A percentile compares a stretch with the other conserved stretches of the same genome.
Conservation (phyloP, 2,888 invertebrate species). For the Asteroscopus sphinx region DNA sequence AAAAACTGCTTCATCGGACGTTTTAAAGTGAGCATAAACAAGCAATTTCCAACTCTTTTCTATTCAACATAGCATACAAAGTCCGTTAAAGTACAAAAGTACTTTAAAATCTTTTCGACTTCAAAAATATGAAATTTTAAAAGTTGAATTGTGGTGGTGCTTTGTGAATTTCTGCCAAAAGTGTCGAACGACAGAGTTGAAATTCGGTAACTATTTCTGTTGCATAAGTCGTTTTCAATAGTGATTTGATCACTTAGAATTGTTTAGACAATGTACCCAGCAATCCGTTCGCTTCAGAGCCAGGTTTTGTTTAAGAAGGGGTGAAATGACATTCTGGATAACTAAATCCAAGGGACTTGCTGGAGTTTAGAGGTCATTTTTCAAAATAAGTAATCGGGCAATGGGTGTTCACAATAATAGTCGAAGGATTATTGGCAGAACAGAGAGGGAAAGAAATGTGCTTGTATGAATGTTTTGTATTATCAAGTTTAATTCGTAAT, state of each 20-base stretch:
- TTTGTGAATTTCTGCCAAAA: slow-evolving; percentile 31
- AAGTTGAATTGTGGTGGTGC: slow-evolving; percentile 66
- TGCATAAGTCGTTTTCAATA: slow-evolving; percentile 62
- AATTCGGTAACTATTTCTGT: slow-evolving; percentile 37
- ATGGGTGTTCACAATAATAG: slow-evolving; percentile 43
- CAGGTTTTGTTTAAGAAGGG: slow-evolving; percentile 86
- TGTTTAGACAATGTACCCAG: slow-evolving; percentile 85
- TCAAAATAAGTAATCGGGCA: slow-evolving; percentile 77
- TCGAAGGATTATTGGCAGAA: slow-evolving; percentile 30
- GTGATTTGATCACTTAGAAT: slow-evolving; percentile 79
- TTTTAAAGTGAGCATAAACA: slow-evolving; percentile 70
- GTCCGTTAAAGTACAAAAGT: slow-evolving; percentile 51
- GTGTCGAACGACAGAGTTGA: slow-evolving; percentile 20
- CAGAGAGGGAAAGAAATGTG: background rate
- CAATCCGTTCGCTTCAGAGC: slow-evolving; percentile 85
- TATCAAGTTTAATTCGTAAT: background rate
- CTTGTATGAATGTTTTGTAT: background rate
- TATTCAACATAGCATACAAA: slow-evolving; percentile 48
- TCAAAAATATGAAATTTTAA: slow-evolving; percentile 65
- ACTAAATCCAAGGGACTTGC: slow-evolving; percentile 74
- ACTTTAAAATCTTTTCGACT: slow-evolving; percentile 68
- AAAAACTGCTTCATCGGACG: slow-evolving; percentile 78
- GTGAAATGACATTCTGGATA: slow-evolving; percentile 86
- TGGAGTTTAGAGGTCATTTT: slow-evolving; percentile 81
- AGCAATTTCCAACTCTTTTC: slow-evolving; percentile 61